Evolutionary conservation across 2,113 vertebrate genomes (phyloP), one percentile per base, ranked within the genome.

Genomic region (Okapia johnstoni): DNA sequence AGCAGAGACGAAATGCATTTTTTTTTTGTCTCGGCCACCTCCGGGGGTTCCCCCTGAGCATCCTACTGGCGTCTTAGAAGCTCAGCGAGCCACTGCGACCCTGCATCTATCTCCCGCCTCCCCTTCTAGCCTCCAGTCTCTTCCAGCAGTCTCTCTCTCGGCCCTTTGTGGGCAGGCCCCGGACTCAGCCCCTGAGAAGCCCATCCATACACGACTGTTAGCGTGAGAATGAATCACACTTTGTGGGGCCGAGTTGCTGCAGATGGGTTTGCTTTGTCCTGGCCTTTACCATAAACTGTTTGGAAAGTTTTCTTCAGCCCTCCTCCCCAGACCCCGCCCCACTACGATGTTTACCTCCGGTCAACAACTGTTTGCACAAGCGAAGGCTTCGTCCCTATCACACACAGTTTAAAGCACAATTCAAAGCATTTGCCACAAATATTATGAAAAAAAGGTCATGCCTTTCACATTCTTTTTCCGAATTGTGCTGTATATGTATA

Each of bases 211-310:
- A 21, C 4, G 5, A n/a, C 2, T 6, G 19, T 33, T 23, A 77
- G 40, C 50, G 16, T 61, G 2, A 26, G 25, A 16, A 88, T 13
- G 4, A 11, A 40, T 33, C 58, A 1, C 12, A 14, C 7, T 28
- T 28, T 0, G 0, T 5, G 30, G 30, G 23, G 0, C 10, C 12
- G 8, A 58, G 33, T n/a, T 48, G 14, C 40, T 25, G 2, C 8
- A 80, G 5, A 0, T 17, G 0, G 23, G 21, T 2, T 55, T 73
- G 19, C 9, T 48, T 94, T 33, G 9, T 90, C 77, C 88, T 23
- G 19, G 5, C n/a, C 58, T 58, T 96, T 58, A 73, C 52, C 77
- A 40, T n/a, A 50, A 81, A 80, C 25, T 54, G 12, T 57, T 57
- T 4, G n/a, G 6, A 94, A 77, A 50, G 14, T 63, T 54, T 86